These are phyloP conservation scores for Sebastes fasciatus DNA, from an alignment of 2,113 vertebrate species.

Conservation along the genomic window DNA sequence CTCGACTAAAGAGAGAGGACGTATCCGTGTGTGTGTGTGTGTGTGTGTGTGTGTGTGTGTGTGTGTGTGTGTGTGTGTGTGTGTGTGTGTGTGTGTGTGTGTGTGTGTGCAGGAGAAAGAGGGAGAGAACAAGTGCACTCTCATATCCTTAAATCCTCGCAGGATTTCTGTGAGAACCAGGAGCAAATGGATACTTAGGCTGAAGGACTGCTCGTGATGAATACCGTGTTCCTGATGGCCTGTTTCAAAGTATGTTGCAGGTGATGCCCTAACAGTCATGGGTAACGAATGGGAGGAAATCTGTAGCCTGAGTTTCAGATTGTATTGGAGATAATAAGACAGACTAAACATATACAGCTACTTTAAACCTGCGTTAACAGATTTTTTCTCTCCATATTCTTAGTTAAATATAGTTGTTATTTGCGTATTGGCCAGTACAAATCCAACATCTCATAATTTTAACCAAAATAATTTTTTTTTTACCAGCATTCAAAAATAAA, in stretches of 20 bases:
- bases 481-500: conserved; percentile 17
- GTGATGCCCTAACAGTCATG: conserved; percentile 16
- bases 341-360: neutral
- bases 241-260: conserved; percentile 39
- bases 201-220: conserved; percentile 48
- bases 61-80: conserved; percentile 7
- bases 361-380: neutral
- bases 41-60: conserved; percentile 29
- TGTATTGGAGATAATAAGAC: neutral
- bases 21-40: neutral
- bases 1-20: conserved; percentile 2
- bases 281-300: conserved; percentile 2
- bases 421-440: neutral
- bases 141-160: conserved; percentile 35
- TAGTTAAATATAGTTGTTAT: neutral
- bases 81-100: conserved; percentile 2
- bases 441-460: neutral
- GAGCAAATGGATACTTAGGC: conserved; percentile 48
- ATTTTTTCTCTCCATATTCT: neutral
- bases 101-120: conserved; percentile 1
- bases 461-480: conserved; percentile 1
- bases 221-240: conserved; percentile 32
- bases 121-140: conserved; percentile 27
- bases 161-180: conserved; percentile 40
- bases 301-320: neutral